phyloP scores from a whole-genome alignment of 2,113 vertebrate species.

The Thunnus thynnus region DNA sequence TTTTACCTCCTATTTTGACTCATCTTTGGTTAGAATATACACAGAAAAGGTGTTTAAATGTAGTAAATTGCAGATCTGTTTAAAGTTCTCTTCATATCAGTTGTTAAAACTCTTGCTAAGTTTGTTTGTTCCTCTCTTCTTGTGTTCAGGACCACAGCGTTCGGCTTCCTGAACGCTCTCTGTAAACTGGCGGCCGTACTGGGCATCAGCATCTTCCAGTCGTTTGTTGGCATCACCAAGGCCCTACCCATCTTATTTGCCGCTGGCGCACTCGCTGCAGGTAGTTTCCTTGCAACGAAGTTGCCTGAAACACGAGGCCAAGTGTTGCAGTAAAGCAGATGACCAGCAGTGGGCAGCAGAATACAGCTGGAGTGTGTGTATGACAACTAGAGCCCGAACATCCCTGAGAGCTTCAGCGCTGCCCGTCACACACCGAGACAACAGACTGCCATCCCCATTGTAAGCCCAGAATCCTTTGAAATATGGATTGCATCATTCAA shows the following conservation, averaged over 20 bases:
- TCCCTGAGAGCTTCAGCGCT: conserved; percentile 69
- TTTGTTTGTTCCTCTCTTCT: conserved; percentile 19
- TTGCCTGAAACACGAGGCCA: conserved; percentile 94
- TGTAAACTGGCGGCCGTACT: conserved; percentile 95
- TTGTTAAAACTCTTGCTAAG: not conserved
- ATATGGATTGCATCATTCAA: conserved; percentile 61
- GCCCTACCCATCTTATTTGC: conserved; percentile 95
- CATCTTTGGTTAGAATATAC: not conserved
- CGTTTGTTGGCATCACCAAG: conserved; percentile 96
- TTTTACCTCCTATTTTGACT: not conserved
- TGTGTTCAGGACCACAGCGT: conserved; percentile 90
- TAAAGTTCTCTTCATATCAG: not conserved
- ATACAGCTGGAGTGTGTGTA: conserved; percentile 71
- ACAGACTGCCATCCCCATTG: conserved; percentile 67
- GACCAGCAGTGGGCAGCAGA: conserved; percentile 71
- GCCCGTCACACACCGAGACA: conserved; percentile 64
- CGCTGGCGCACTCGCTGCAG: conserved; percentile 90
- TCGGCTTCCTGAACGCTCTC: conserved; percentile 95
- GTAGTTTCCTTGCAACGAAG: conserved; percentile 95
- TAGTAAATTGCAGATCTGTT: not conserved
- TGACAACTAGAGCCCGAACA: conserved; percentile 73
- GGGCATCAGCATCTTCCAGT: conserved; percentile 98
- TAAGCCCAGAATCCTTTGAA: conserved; percentile 80
- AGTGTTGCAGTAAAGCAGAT: conserved; percentile 90
- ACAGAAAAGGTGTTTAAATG: not conserved